Percentiles rank a stretch among this genome's conserved stretches.
Conservation (phyloP, 2,113 vertebrate species). For the Jaculus jaculus region DNA sequence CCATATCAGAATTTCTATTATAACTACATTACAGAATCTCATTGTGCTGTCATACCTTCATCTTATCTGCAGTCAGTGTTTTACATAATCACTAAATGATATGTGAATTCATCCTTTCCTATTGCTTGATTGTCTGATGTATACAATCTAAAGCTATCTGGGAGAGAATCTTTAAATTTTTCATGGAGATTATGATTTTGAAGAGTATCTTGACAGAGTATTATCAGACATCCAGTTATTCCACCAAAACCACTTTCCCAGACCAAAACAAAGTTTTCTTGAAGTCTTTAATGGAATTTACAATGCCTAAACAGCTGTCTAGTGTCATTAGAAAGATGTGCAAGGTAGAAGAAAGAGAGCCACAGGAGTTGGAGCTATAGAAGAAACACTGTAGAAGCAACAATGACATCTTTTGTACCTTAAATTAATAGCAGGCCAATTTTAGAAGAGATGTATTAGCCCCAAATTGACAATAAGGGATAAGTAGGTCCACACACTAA, state of each 20-base stretch:
- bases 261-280: not conserved
- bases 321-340: not conserved
- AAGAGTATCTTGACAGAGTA: not conserved
- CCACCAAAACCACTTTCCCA: not conserved
- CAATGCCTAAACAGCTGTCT: not conserved
- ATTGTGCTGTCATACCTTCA: not conserved
- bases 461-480: not conserved
- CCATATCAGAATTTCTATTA: not conserved
- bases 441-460: not conserved
- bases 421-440: not conserved
- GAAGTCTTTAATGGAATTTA: not conserved
- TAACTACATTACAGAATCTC: not conserved
- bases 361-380: not conserved
- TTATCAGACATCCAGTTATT: not conserved
- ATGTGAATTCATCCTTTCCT: not conserved
- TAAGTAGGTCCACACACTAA: not conserved
- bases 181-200: not conserved
- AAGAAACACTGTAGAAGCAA: not conserved
- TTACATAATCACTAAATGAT: conserved; percentile 37
- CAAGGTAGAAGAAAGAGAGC: not conserved
- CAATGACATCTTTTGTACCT: not conserved
- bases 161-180: not conserved
- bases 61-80: not conserved
- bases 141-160: not conserved
- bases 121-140: not conserved